phyloP scores from a whole-genome alignment of 1,140 invertebrate genomes.

The Drosophila baimaii region DNA sequence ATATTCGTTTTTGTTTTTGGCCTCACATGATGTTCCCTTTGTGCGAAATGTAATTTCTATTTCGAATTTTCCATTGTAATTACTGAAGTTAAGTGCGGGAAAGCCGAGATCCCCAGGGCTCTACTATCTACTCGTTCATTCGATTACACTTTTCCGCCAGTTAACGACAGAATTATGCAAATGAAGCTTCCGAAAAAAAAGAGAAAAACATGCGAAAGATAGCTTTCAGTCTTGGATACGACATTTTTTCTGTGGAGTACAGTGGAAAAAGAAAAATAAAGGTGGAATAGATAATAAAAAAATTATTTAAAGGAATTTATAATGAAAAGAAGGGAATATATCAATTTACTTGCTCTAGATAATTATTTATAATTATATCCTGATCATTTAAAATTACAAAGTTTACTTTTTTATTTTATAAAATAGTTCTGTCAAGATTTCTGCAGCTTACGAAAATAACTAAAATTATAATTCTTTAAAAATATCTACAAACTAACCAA shows the following conservation, averaged over 20 bases:
- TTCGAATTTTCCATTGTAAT: constrained; percentile 14
- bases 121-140: constrained; percentile 67
- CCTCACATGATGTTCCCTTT: constrained; percentile 4
- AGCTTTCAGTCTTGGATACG: constrained; percentile 12
- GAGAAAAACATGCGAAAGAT: constrained; percentile 32
- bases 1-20: neutral
- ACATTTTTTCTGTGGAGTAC: neutral
- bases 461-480: too few species aligned
- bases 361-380: too few species aligned
- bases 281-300: neutral
- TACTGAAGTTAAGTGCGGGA: neutral
- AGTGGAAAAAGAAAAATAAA: neutral
- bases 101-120: constrained; percentile 9
- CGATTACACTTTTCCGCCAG: constrained; percentile 75
- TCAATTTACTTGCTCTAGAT: too few species aligned
- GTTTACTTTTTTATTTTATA: too few species aligned
- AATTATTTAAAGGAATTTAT: too few species aligned
- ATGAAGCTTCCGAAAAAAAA: constrained; percentile 40
- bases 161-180: constrained; percentile 74
- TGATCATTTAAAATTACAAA: too few species aligned
- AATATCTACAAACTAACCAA: too few species aligned
- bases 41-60: neutral
- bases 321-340: too few species aligned
- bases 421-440: too few species aligned
- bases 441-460: too few species aligned